Evolutionary conservation across 2,113 vertebrate genomes (phyloP), one percentile per base, ranked within the genome.

Genomic region (Columbina picui): DNA sequence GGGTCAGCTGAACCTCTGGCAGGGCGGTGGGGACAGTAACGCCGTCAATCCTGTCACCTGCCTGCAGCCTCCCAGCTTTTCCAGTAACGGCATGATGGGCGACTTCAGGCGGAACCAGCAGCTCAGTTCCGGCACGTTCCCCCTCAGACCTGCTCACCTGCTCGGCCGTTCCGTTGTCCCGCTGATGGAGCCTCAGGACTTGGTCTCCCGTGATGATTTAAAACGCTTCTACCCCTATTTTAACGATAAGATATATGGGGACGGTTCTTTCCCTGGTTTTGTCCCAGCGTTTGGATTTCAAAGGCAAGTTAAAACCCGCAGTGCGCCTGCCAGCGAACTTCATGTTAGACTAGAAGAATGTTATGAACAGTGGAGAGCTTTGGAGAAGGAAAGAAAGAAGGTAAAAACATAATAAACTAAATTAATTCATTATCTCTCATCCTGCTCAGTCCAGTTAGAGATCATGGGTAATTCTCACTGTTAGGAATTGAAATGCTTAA

Each of bases 331-430:
- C 79, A 98, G 96, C 2, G 98, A 98, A 53, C 97, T 98, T 88
- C 97, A 98, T 17, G 63, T 97, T 89, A 96, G 96, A 60, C 95
- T 98, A 49, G 98, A 98, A 65, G 98, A 98, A 50, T 98, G 98
- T 90, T 98, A 97, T 19, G 98, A 98, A 68, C 98, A 98, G 88
- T 98, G 98, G 97, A 97, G 97, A 97, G 97, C 98, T 93, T 74
- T 98, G 96, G 98, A 98, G 95, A 98, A 98, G 89, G 98, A 98
- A 85, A 98, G 98, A 65, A 98, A 98, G 97, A 98, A 98, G 98
- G 98, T 98, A 98, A 98, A 64, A 69, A 98, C 92, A 27, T 19
- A 41, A 32, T 32, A 50, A 57, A 65, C 6, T 22, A 4, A 30
- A 19, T 39, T 10, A 36, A 14, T n/a, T n/a, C n/a, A n/a, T n/a